Conservation (phyloP, 2,888 invertebrate species). For the Lithophane semibrunnea region DNA sequence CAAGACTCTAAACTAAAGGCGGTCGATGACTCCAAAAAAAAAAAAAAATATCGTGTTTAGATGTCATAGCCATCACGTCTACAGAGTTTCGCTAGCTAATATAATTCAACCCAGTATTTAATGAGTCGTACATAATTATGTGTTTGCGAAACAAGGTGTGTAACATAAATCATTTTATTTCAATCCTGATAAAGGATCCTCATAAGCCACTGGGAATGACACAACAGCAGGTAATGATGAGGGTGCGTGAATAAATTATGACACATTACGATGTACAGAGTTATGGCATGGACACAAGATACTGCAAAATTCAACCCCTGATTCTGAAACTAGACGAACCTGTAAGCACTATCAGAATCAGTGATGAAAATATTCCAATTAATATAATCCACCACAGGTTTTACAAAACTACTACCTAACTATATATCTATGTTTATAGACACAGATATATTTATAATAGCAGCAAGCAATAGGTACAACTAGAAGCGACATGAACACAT, state of each 20-base stretch:
- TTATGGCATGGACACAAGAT: neutral
- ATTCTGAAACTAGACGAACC: neutral
- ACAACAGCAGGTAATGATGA: conserved; percentile 38
- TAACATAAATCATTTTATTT: conserved; percentile 41
- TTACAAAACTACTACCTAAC: neutral
- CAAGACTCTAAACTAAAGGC: no score
- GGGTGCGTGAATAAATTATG: conserved; percentile 47
- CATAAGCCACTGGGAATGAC: conserved; percentile 42
- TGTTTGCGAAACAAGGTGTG: neutral
- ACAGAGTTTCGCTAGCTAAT: no score
- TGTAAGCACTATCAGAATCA: neutral
- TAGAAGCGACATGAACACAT: conserved; percentile 46
- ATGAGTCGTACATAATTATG: neutral
- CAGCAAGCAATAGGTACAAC: neutral
- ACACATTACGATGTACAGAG: conserved; percentile 45
- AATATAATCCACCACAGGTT: neutral
- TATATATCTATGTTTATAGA: neutral
- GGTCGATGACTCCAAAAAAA: no score
- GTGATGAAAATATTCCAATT: neutral
- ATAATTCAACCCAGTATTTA: neutral
- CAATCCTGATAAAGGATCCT: conserved; percentile 46
- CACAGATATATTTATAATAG: neutral
- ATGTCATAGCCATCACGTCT: no score
- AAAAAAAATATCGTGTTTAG: no score
- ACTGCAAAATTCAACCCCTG: neutral